Percentiles rank a stretch among this genome's conserved stretches.
These are phyloP conservation scores for Hyposmocoma kahamanoa DNA, from an alignment of 1,140 invertebrate genomes.

Conservation along the genomic window DNA sequence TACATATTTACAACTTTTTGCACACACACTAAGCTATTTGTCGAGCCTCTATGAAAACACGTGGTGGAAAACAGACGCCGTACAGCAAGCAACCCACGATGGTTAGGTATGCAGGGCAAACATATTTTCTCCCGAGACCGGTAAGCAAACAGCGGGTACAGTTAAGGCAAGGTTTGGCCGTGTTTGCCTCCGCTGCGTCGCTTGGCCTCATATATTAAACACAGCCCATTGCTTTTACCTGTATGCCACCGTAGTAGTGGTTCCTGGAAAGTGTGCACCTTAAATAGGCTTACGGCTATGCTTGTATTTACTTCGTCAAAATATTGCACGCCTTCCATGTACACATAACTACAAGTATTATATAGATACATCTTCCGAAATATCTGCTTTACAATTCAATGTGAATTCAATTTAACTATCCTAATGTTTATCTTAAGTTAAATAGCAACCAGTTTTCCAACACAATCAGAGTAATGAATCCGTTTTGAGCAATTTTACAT, in stretches of 20 bases:
- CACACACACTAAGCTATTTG: too few species aligned
- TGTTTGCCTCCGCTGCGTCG: conserved; percentile 64
- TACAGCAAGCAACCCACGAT: neutral
- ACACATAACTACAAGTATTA: too few species aligned
- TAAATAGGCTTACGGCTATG: neutral
- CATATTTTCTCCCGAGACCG: conserved; percentile 69
- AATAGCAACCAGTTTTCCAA: conserved; percentile 22
- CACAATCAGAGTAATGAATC: conserved; percentile 55
- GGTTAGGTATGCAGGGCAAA: conserved; percentile 65
- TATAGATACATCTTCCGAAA: too few species aligned
- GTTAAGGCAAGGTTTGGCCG: conserved; percentile 46
- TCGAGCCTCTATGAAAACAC: conserved; percentile 45
- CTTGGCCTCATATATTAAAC: conserved; percentile 71
- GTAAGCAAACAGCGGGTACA: conserved; percentile 56
- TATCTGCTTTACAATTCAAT: too few species aligned
- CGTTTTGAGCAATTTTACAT: conserved; percentile 68
- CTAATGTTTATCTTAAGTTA: too few species aligned
- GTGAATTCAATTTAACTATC: conserved; percentile 26
- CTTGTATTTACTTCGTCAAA: neutral
- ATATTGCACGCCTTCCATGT: neutral
- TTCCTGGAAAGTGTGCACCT: neutral
- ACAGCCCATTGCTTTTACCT: conserved; percentile 52
- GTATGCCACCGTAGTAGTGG: conserved; percentile 13
- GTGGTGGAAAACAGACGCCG: conserved; percentile 44
- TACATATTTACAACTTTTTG: too few species aligned